phyloP scores from a whole-genome alignment of 2,797 vertebrate species.

The Gadopsis bispinosus region DNA sequence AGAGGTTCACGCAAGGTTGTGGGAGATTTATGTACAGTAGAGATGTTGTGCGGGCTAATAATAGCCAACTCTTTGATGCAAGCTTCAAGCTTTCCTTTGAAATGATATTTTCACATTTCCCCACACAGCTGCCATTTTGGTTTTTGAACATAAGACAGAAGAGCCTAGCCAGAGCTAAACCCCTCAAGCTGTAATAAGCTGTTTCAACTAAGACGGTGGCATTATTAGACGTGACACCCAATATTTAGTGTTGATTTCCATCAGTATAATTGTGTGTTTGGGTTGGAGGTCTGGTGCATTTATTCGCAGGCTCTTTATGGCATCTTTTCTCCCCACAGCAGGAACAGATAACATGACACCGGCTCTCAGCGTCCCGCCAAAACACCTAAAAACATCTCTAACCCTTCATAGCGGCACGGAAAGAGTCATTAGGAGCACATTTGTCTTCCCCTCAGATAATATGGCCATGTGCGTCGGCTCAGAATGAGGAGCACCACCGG shows the following conservation, averaged over 20 bases:
- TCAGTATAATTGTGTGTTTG: conserved; percentile 61
- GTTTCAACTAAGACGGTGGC: conserved; percentile 47
- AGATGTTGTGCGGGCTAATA: conserved; percentile 57
- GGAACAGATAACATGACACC: conserved; percentile 69
- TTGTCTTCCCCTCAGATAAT: conserved; percentile 63
- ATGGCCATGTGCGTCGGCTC: conserved; percentile 54
- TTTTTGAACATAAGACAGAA: conserved; percentile 21
- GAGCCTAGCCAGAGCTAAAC: conserved; percentile 33
- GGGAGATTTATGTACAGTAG: conserved; percentile 67
- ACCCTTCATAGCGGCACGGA: conserved; percentile 30
- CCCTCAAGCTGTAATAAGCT: conserved; percentile 45
- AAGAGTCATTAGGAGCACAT: conserved; percentile 67
- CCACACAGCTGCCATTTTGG: conserved; percentile 46
- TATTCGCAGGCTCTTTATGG: conserved; percentile 34
- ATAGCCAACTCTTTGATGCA: conserved; percentile 68
- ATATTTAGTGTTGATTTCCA: conserved; percentile 69
- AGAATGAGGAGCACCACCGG: conserved; percentile 24
- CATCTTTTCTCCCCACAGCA: conserved; percentile 46
- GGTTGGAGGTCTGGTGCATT: conserved; percentile 60
- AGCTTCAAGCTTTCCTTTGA: conserved; percentile 58
- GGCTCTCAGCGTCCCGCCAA: conserved; percentile 54
- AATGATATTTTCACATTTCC: conserved; percentile 55
- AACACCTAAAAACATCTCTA: conserved; percentile 54
- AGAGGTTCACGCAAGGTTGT: conserved; percentile 67
- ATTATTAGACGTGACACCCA: conserved; percentile 62